These are phyloP conservation scores for Pyrrhura leucotis DNA, from an alignment of 2,797 vertebrate genomes.

Conservation along the genomic window DNA sequence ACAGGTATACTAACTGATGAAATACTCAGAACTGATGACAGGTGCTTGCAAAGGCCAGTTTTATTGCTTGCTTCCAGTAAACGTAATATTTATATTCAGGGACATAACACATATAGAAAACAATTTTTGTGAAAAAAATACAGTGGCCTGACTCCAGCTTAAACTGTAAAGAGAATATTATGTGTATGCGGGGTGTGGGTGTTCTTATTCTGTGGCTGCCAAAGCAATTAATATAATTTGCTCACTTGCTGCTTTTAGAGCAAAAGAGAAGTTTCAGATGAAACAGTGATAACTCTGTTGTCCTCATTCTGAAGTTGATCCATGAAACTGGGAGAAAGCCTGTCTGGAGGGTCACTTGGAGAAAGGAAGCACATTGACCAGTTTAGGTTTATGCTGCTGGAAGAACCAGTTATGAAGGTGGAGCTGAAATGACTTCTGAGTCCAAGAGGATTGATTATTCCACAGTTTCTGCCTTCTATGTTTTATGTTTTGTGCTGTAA, in stretches of 20 bases:
- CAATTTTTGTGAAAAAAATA: neutral
- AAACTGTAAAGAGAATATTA: neutral
- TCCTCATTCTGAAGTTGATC: neutral
- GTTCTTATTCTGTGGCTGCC: neutral
- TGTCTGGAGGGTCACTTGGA: neutral
- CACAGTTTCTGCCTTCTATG: neutral
- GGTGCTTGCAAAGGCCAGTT: neutral
- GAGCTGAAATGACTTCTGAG: neutral
- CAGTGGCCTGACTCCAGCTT: neutral
- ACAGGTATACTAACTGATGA: neutral
- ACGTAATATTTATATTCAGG: neutral
- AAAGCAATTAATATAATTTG: neutral
- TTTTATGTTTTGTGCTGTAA: neutral
- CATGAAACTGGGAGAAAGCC: neutral
- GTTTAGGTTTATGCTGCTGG: neutral
- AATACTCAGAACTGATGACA: neutral
- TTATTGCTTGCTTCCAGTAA: neutral
- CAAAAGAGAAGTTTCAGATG: neutral
- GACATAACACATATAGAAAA: neutral
- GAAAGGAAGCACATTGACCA: neutral
- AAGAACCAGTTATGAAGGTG: neutral
- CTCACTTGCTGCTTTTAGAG: neutral
- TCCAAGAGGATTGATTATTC: neutral
- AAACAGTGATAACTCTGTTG: neutral
- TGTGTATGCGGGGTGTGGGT: neutral